Base-by-base conservation (phyloP, 2,113 vertebrate species). In the Petromus typicus region DNA sequence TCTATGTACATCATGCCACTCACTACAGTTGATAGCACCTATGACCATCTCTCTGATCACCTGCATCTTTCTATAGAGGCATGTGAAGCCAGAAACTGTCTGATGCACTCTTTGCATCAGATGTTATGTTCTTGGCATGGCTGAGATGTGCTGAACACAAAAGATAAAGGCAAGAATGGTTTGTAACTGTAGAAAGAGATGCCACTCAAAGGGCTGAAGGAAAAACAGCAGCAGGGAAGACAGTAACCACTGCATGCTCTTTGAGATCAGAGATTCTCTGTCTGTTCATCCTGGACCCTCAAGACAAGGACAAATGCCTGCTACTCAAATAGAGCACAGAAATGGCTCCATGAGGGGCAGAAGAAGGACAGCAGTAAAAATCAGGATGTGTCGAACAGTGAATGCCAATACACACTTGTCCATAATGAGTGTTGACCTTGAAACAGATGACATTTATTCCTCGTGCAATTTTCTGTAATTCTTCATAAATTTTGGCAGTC, bases 361-460 rank as follows among this genome's bases (percentile, higher is more conserved):
- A 20, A 40, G 67, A 3, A 63, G 12, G 48, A 73, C 82, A 57
- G 16, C 43, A 23, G 13, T 0, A 1, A 37, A 4, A 14, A 2
- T 18, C 20, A 22, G 45, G 30, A 54, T 11, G 48, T 45, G 34
- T 1, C 18, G 22, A n/a, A 61, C 16, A 51, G 7, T 1, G 13
- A 20, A 0, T 43, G 7, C 73, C 25, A 75, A 5, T 56, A 11
- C 2, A 32, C 18, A 43, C 0, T 2, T 48, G 11, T 6, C 48
- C 11, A 57, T 3, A 40, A 51, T 8, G 71, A 34, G 56, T 10
- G 20, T 30, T 51, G 18, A n/a, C 3, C 1, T 11, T 57, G 30
- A 59, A 23, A 18, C 13, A 4, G 30, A 3, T 1, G 0, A 48
- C 25, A 61, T 37, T 64, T 14, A 59, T 43, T 69, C 78, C 88